Percentiles rank a stretch among this genome's conserved stretches.
These are phyloP conservation scores for Rhamnusium bicolor DNA, from an alignment of 2,888 invertebrate species.

Conservation along the genomic window DNA sequence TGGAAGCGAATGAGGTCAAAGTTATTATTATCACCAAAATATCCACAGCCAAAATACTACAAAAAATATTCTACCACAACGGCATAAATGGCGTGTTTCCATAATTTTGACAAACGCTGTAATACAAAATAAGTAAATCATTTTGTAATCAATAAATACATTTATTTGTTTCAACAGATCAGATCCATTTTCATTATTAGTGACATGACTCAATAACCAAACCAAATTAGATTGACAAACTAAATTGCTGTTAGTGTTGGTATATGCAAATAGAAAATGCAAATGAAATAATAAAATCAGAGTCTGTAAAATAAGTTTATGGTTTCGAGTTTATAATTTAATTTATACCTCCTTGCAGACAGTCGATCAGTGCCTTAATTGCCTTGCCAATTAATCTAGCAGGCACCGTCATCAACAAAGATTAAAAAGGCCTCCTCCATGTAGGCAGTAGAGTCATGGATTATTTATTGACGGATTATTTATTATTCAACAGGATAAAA, in stretches of 20 bases:
- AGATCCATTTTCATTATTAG: not conserved
- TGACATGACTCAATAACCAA: not conserved
- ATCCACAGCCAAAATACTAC: too few species aligned
- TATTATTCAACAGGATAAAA: too few species aligned
- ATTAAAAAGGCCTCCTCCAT: not conserved
- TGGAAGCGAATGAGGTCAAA: too few species aligned
- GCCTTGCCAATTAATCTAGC: conserved; percentile 36
- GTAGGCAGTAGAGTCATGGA: not conserved
- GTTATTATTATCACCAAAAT: too few species aligned
- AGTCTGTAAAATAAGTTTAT: conserved; percentile 24
- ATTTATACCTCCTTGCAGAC: conserved; percentile 25
- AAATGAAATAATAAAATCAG: conserved; percentile 24
- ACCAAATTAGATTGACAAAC: conserved; percentile 4
- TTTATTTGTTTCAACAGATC: too few species aligned
- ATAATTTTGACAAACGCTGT: too few species aligned
- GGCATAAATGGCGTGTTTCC: too few species aligned
- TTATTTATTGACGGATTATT: too few species aligned
- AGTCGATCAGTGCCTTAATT: conserved; percentile 35
- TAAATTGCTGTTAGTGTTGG: not conserved
- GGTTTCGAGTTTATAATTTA: conserved; percentile 32
- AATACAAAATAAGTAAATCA: too few species aligned
- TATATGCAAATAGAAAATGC: conserved; percentile 22
- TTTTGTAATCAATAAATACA: too few species aligned
- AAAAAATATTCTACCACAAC: too few species aligned
- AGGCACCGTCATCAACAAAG: conserved; percentile 17